phyloP scores from a whole-genome alignment of 2,113 vertebrate genomes.

The Xenopus laevis region DNA sequence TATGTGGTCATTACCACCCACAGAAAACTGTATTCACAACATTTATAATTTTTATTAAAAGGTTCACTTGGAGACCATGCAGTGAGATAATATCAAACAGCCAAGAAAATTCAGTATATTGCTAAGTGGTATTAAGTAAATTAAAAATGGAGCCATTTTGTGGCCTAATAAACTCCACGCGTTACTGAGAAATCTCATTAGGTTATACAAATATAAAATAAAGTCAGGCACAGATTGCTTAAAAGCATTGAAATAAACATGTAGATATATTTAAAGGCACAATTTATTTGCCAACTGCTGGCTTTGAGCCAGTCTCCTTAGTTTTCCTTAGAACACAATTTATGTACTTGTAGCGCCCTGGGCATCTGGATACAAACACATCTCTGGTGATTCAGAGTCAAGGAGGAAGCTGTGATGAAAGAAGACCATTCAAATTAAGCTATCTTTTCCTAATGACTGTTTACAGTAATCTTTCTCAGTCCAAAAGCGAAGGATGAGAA shows the following conservation, averaged over 20 bases:
- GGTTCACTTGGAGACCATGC: background rate
- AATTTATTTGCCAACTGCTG: constrained; percentile 12
- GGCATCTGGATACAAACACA: constrained; percentile 30
- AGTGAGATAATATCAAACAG: background rate
- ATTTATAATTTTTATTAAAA: background rate
- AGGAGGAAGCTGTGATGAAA: constrained; percentile 32
- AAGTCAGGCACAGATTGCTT: background rate
- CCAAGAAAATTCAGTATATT: background rate
- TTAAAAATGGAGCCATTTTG: background rate
- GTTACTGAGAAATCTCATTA: background rate
- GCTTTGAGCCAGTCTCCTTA: background rate
- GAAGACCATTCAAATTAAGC: background rate
- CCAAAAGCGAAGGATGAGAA: background rate
- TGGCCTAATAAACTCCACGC: background rate
- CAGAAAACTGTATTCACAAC: background rate
- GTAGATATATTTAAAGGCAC: background rate
- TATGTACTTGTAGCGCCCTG: constrained; percentile 34
- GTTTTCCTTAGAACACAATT: constrained; percentile 34
- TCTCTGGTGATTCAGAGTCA: constrained; percentile 33
- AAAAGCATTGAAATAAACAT: background rate
- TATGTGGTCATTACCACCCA: constrained; percentile 4
- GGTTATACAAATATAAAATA: background rate
- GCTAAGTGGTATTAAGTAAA: constrained; percentile 3
- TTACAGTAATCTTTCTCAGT: background rate
- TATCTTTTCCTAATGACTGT: background rate